Base-by-base conservation (phyloP, 1,140 invertebrate genomes). In the Adelges cooleyi region DNA sequence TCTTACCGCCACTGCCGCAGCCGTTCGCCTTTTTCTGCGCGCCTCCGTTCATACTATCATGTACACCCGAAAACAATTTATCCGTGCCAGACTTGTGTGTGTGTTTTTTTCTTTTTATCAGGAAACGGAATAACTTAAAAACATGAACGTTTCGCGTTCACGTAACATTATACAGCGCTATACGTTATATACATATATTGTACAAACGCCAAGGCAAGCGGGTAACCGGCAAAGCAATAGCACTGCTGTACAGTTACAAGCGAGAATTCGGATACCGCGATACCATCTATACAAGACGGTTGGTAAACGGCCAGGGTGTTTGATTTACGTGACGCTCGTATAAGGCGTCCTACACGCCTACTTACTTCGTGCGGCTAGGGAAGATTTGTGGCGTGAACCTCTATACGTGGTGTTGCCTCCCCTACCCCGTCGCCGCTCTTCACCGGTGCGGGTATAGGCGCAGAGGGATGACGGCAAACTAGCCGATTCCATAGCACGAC, bases 251-350 rank as follows among this genome's bases (percentile, higher is more conserved):
- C 52, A 40, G 52, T 25, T 56, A 56, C 53, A 56, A 44, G 22
- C 20, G 22, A 27, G 38, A 56, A 56, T 56, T 56, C 20, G 53
- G 53, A 56, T 42, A 44, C 11, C 15, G 11, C 53, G 53, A 56
- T 56, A 44, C 15, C 8, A 56, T 56, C 53, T 56, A 23, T 44
- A 56, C 53, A 56, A 56, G 53, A 56, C 38, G 38, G 38, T 56
- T 56, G 53, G 38, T 56, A 56, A 56, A 56, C 53, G 38, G 53
- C 53, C 53, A 56, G 53, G 53, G 38, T 56, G 53, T 56, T 56
- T 56, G 53, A 56, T 56, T 56, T 56, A 56, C 53, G 53, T 22
- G 53, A 27, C 18, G 23, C 38, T 56, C 53, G 53, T 56, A 44
- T 56, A 56, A 42, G 36, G 38, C 38, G 15, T 42, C 36, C n/a